Base-by-base conservation (phyloP, 2,888 invertebrate species). In the Heliothis peltigera region DNA sequence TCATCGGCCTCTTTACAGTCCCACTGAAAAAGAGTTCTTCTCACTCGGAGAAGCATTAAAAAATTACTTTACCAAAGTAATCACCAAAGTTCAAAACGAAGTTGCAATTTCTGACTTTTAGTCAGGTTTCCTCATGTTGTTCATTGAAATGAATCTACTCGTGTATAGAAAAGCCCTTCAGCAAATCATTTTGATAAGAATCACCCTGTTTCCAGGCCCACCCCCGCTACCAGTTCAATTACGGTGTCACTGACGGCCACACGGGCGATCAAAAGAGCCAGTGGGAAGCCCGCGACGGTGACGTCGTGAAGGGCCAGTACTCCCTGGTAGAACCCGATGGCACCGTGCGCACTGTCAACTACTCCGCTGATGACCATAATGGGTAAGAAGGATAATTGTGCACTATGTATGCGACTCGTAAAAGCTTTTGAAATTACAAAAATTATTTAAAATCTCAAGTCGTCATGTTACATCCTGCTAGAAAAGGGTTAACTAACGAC, bases 251-350 rank as follows among this genome's bases (percentile, higher is more conserved):
- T 79, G 96, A 96, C 80, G 95, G 93, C 22, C 96, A 96, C 86
- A 96, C 96, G 54, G 96, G 96, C 39, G 96, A 96, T 85, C 95
- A 96, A 86, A 96, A 96, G 91, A 95, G 95, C 87, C 96, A 96
- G 78, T 93, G 95, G 89, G 96, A 96, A 83, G 88, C 95, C 21
- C 94, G 95, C 60, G 96, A 96, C 82, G 97, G 96, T 6, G 96
- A 96, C 80, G 96, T 95, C 35, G 96, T 97, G 75, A 95, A 96
- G 88, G 97, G 96, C 54, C 96, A 96, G 84, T 97, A 97, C 89
- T 96, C 95, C 17, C 91, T 96, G 47, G 96, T 96, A 28, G 96
- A 96, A 77, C 95, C 96, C 21, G 96, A 95, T 64, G 96, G 96
- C 81, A 96, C 96, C 78, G 88, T 96, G 70, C 95, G 96, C 79